Base-by-base conservation (phyloP, 1,140 invertebrate species). In the Eumaeus atala region DNA sequence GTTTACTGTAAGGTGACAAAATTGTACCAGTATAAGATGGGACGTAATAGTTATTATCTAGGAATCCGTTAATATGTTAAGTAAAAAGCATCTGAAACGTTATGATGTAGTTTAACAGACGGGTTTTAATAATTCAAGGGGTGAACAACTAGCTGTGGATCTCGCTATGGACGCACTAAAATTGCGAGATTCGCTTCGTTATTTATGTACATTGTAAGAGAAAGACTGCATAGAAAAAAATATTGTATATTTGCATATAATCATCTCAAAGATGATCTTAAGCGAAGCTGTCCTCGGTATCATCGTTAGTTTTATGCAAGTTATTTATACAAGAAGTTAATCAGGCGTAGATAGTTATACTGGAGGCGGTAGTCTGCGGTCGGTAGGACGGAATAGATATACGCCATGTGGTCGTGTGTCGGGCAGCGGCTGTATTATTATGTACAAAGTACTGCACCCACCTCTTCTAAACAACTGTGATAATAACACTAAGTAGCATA, bases 401-500 rank as follows among this genome's bases (percentile, higher is more conserved):
- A 66, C 64, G 21, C 21, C 2, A 70, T 67, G 69, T 72, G 72
- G 65, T 76, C 72, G 74, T 70, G 72, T 70, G 73, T 70, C 59
- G 76, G 76, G 79, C 77, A 77, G 80, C 77, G 51, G 72, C 72
- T 81, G 76, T 79, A 80, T 77, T 84, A 76, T 82, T 73, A 77
- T 88, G 84, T 87, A 88, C 84, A 87, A 85, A 84, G 82, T 87
- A 88, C 85, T 86, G 75, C 84, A 86, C 86, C 87, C 86, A 88
- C 87, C 86, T 88, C 84, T 84, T 84, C 81, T 87, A 87, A 88
- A 86, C 86, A 87, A 87, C 86, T 87, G 86, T 88, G 86, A 88
- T 88, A 87, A 88, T 88, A 87, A 88, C 84, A 87, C 86, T 88
- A 88, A 88, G 86, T 88, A 88, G 87, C 81, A 68, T 88, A 88